Evolutionary conservation across 2,797 vertebrate genomes (phyloP), one percentile per base, ranked within the genome.

Genomic region (Nannoperca obscura): DNA sequence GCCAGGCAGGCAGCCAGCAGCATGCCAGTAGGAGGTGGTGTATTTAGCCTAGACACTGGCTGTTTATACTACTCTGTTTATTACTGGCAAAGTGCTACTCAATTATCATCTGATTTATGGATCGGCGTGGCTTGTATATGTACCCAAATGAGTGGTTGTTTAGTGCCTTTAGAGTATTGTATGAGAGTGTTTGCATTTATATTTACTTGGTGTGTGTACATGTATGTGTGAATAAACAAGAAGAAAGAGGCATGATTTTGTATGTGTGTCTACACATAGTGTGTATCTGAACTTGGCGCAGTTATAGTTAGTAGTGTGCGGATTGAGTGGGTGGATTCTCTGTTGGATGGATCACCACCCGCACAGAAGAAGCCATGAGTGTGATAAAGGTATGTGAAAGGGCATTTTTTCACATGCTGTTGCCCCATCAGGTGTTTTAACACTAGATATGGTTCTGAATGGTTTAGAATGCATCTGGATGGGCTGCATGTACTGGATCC

Each of bases 91-190:
- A 80, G 88, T 86, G 72, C 81, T 91, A 78, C 91, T 93, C 90
- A 95, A 94, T 95, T 95, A 94, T 91, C 83, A 89, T 91, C 85
- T 93, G 94, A 95, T 95, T 94, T 94, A 95, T 94, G 93, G 87
- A 93, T 93, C 92, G 92, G 91, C 90, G 87, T 90, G 86, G 77
- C 88, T 82, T 89, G 80, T 86, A 64, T 76, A 55, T 85, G 82
- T 85, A 42, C 67, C 88, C 78, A 92, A 92, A 91, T 89, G 82
- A 91, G 79, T 71, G 72, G 91, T 89, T 90, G 61, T 84, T 79
- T 38, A 54, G 38, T 87, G 89, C 89, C 92, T 89, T 71, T 50
- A 80, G 86, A 66, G 68, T 65, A 64, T 54, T 74, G 66, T 75
- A 63, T 70, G 69, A 63, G 63, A 58, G 63, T 78, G 57, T 69